phyloP scores from a whole-genome alignment of 2,797 vertebrate species.

The Notolabrus celidotus region DNA sequence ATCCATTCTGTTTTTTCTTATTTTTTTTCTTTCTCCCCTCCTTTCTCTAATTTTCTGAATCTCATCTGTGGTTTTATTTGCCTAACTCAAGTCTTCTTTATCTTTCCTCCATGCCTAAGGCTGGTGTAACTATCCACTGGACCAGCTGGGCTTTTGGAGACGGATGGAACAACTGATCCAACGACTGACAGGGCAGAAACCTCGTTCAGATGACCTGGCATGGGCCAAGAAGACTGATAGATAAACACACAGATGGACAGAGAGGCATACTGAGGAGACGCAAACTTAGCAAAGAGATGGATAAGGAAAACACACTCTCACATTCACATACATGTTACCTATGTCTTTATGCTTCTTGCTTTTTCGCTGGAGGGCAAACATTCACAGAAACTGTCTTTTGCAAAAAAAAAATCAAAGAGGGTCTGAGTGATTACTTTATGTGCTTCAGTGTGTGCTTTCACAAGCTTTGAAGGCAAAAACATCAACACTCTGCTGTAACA shows the following conservation, averaged over 20 bases:
- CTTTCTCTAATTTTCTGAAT: background rate
- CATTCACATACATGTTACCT: slow-evolving; percentile 21
- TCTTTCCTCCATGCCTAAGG: slow-evolving; percentile 61
- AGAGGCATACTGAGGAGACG: slow-evolving; percentile 11
- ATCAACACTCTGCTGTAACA: slow-evolving; percentile 14
- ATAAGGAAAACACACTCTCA: slow-evolving; percentile 10
- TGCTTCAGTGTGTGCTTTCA: slow-evolving; percentile 20
- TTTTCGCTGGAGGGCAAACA: slow-evolving; percentile 40
- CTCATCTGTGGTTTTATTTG: background rate
- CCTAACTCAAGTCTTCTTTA: background rate
- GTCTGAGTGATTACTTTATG: slow-evolving; percentile 4
- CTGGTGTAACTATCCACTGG: slow-evolving; percentile 86
- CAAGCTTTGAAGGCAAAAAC: slow-evolving; percentile 30
- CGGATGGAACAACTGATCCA: slow-evolving; percentile 81
- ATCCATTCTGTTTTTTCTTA: background rate
- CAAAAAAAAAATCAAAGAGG: slow-evolving; percentile 11
- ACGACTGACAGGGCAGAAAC: slow-evolving; percentile 77
- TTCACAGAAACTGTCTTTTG: slow-evolving; percentile 39
- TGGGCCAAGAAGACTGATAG: slow-evolving; percentile 85
- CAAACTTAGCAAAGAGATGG: slow-evolving; percentile 11
- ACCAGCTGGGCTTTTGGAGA: slow-evolving; percentile 85
- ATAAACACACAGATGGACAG: slow-evolving; percentile 20
- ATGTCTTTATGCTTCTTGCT: slow-evolving; percentile 49
- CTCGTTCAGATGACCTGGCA: slow-evolving; percentile 83
- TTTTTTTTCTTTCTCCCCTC: background rate